Evolutionary conservation across 1,140 invertebrate species (phyloP), one percentile per base, ranked within the genome.

Genomic region (Leptinotarsa undecemlineata): DNA sequence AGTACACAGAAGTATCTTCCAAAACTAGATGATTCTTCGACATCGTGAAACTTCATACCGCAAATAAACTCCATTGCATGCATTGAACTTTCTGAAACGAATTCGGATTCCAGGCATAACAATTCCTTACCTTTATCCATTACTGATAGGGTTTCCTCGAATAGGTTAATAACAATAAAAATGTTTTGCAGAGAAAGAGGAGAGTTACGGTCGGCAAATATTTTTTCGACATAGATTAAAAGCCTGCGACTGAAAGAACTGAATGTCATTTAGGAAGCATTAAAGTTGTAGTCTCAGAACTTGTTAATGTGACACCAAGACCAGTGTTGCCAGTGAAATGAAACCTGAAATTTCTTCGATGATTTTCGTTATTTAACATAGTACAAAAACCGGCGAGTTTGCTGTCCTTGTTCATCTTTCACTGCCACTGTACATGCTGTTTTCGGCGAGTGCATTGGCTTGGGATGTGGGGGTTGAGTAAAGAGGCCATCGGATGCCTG

Each of bases 151-250:
- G 51, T 19, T 57, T 57, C n/a, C 51, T 19, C 15, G n/a, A 57
- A 57, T 57, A 19, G 51, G n/a, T 19, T 57, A 57, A 57, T 57
- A 57, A 57, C 51, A 57, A 57, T 57, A 57, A 57, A 57, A 57
- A 57, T 57, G 51, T 57, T 57, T 57, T 57, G 51, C 15, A 57
- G 51, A 57, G 51, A 57, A 57, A 57, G n/a, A 19, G 3, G 3
- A 57, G 15, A 57, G 33, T 42, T 57, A 57, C 51, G 51, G 51
- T 57, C n/a, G 51, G 51, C 51, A 57, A 57, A 57, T 57, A 57
- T 57, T 57, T 57, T 57, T 57, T 57, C 51, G 51, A 57, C 51
- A 57, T n/a, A 57, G 51, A 57, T 57, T 57, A 57, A 57, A 57
- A 57, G 51, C 51, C 51, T 57, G 51, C 51, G 51, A 57, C 51